Evolutionary conservation across 2,113 vertebrate species (phyloP).

Genomic region (Seriola aureovittata): DNA sequence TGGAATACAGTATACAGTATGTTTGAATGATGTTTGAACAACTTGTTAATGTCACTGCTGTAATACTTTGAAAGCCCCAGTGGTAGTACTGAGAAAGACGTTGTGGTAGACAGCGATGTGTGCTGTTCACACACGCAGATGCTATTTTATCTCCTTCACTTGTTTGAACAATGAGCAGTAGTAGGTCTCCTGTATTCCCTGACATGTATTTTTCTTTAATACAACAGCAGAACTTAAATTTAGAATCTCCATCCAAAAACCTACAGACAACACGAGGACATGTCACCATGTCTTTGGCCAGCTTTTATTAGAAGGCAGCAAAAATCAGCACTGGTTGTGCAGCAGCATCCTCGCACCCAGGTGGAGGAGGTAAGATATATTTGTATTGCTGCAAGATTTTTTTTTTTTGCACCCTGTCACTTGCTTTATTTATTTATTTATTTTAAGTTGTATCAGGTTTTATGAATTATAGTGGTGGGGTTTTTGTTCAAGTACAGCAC

Average conservation of each 20-base stretch:
- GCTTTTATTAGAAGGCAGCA: neutral
- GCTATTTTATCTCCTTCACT: neutral
- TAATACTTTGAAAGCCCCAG: neutral
- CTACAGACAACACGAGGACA: neutral
- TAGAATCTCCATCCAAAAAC: neutral
- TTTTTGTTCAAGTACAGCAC: neutral
- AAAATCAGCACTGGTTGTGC: neutral
- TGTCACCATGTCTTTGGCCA: neutral
- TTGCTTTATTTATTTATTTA: neutral
- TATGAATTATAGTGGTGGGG: neutral
- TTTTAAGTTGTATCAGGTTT: neutral
- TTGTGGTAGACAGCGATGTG: neutral
- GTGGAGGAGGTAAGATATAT: neutral
- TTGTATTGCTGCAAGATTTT: neutral
- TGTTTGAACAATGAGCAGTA: neutral
- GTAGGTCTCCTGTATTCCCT: neutral
- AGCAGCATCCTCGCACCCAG: neutral
- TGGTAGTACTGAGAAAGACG: neutral
- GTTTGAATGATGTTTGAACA: neutral
- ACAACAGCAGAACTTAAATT: neutral
- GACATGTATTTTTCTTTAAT: neutral
- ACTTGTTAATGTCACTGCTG: neutral
- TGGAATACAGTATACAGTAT: neutral
- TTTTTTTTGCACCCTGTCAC: neutral
- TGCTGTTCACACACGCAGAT: neutral